Evolutionary conservation across 1,140 invertebrate species (phyloP), one percentile per base, ranked within the genome.

Genomic region (Conus ventricosus): DNA sequence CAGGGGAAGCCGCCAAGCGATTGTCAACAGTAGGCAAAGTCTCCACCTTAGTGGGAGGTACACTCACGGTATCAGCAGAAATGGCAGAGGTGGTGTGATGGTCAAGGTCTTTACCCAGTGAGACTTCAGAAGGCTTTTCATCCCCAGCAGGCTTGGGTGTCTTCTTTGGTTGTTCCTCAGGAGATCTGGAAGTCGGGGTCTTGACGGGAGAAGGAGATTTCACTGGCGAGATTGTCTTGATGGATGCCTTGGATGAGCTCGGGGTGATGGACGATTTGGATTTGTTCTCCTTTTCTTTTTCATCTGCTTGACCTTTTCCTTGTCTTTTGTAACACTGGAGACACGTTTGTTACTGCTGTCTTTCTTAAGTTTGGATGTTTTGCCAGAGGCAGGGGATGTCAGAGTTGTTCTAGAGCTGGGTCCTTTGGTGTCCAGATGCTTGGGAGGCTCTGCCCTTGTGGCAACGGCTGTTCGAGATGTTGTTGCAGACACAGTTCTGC

Each of bases 1-100:
- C 92, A 67, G 90, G 91, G n/a, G 91, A 91, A 15, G 88, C 89
- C 57, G 76, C 63, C 60, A 53, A 11, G 11, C 84, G 84, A 51
- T 85, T 85, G 51, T 85, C 84, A 39, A 67, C 84, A 67, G 25
- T 51, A 23, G 67, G 51, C 25, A 53, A 20, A 8, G 63, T 8
- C 53, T 75, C 84, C 13, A n/a, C 39, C 25, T 53, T 23, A n/a
- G 67, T 6, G 6, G 81, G 81, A n/a, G 39, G 20, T 23, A 8
- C 25, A 15, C 5, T 55, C 81, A 83, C 55, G 20, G 39, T 10
- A 20, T 13, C 76, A 11, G 25, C 76, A 39, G 76, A 71, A 23
- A 23, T 20, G 11, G 67, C 11, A 39, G 76, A 2, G 7, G 6
- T 17, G 39, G 17, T 39, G 27, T 15, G n/a, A n/a, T 27, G 76